These are phyloP conservation scores for Neoaliturus tenellus DNA, from an alignment of 2,888 invertebrate genomes.

Conservation along the genomic window DNA sequence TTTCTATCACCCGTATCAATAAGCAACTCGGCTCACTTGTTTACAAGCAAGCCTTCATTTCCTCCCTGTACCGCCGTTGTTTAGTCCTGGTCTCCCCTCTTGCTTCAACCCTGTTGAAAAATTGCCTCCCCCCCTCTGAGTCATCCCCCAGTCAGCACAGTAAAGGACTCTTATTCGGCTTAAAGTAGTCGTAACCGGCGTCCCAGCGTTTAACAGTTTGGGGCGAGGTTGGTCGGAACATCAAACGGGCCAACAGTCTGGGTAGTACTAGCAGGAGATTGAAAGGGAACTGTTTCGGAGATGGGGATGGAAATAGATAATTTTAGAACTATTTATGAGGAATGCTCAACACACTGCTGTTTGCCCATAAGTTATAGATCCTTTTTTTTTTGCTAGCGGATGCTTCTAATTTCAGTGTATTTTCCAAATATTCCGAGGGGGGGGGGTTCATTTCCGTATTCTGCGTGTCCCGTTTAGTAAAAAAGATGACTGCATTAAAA, in stretches of 20 bases:
- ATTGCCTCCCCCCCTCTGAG: not conserved
- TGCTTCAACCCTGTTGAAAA: slow-evolving; percentile 1
- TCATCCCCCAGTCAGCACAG: not conserved
- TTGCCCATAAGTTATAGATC: no score
- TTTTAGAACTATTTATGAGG: no score
- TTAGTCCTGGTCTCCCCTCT: not conserved
- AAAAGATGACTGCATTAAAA: no score
- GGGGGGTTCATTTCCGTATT: no score
- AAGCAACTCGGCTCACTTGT: not conserved
- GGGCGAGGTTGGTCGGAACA: not conserved
- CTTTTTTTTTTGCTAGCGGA: no score
- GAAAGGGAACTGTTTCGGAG: not conserved
- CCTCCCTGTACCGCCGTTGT: not conserved
- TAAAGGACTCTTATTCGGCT: slow-evolving; percentile 17
- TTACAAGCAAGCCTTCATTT: not conserved
- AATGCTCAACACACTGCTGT: no score
- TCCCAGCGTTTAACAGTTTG: not conserved
- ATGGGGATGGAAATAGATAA: no score
- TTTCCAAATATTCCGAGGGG: no score
- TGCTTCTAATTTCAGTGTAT: no score
- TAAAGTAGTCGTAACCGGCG: slow-evolving; percentile 26
- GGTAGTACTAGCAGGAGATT: not conserved
- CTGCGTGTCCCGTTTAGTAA: no score
- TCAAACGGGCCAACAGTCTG: not conserved
- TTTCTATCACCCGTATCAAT: not conserved